Conservation (phyloP, 2,113 vertebrate species). For the Salvelinus alpinus region DNA sequence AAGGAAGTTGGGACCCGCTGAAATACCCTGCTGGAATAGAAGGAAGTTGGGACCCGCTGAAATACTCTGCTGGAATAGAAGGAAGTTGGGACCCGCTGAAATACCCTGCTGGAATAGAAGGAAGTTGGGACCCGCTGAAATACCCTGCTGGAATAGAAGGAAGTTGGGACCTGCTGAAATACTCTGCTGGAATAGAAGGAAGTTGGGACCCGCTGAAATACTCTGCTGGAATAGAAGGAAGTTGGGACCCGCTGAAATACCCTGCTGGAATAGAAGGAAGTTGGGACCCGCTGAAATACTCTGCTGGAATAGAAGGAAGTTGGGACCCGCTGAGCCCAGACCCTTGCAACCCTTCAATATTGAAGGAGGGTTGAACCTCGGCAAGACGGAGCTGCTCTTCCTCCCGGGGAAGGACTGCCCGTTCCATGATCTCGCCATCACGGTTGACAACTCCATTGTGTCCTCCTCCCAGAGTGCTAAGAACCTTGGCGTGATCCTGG, state of each 20-base stretch:
- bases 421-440: no score
- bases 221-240: constrained; percentile 35
- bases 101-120: constrained; percentile 36
- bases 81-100: constrained; percentile 18
- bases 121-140: constrained; percentile 22
- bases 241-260: constrained; percentile 21
- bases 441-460: no score
- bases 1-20: constrained; percentile 19
- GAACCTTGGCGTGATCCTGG: no score
- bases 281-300: constrained; percentile 16
- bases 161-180: constrained; percentile 22
- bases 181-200: constrained; percentile 35
- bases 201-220: constrained; percentile 24
- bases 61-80: constrained; percentile 38
- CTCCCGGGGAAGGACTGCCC: no score
- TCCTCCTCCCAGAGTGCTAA: no score
- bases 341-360: constrained; percentile 4
- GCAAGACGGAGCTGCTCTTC: no score
- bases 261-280: constrained; percentile 37
- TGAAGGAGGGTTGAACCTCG: no score
- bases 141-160: constrained; percentile 34
- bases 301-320: constrained; percentile 39
- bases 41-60: constrained; percentile 37
- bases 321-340: constrained; percentile 39
- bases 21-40: constrained; percentile 38